Evolutionary conservation across 2,888 invertebrate genomes (phyloP).

Genomic region (Parnassius orleans): DNA sequence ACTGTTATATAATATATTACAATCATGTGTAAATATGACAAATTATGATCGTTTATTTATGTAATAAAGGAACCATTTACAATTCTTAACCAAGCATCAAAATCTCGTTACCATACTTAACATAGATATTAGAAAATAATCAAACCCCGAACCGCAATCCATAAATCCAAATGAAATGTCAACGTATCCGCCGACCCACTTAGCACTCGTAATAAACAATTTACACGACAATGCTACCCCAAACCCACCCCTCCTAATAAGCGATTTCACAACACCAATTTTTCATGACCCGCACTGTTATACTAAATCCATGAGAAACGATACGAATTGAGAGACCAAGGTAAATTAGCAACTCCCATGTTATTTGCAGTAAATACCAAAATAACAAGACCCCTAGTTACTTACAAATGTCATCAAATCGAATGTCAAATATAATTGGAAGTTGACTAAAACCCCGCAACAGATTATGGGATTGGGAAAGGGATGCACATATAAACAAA

Average conservation of each 20-base stretch:
- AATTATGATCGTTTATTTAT: background rate
- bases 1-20: too few relatives aligned
- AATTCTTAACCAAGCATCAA: conserved; percentile 5
- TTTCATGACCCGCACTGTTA: conserved; percentile 1
- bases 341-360: conserved; percentile 8
- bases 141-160: conserved; percentile 9
- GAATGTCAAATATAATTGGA: conserved; percentile 26
- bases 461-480: conserved; percentile 52
- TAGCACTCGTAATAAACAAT: conserved; percentile 33
- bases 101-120: conserved; percentile 7
- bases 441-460: conserved; percentile 43
- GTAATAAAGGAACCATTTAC: background rate
- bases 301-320: background rate
- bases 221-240: conserved; percentile 31
- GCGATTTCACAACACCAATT: conserved; percentile 11
- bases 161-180: conserved; percentile 32
- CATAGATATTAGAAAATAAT: conserved; percentile 19
- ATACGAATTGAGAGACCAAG: conserved; percentile 1
- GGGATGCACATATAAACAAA: conserved; percentile 38
- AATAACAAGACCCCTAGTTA: conserved; percentile 15
- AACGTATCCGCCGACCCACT: conserved; percentile 32
- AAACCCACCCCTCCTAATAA: conserved; percentile 13
- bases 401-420: conserved; percentile 18
- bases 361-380: conserved; percentile 29
- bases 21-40: too few relatives aligned